Base-by-base conservation (phyloP, 2,888 invertebrate species). In the Drosophila kuntzei region DNA sequence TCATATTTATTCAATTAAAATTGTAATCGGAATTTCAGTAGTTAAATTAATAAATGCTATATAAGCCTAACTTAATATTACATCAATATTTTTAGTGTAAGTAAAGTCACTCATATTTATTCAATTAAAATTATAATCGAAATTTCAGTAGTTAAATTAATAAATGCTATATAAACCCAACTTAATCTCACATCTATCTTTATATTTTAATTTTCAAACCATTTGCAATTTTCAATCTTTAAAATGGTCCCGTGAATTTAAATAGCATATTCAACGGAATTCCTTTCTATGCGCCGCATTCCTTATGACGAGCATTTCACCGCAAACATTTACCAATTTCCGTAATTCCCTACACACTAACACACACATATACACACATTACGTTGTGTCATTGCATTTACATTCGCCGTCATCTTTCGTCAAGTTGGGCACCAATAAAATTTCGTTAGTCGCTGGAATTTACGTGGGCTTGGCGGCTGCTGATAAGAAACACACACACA, bases 341-440 rank as follows among this genome's bases (percentile, higher is more conserved):
- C 57, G 34, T 37, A 68, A 54, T 47, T 36, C 20, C 20, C 32
- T 22, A 37, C 11, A 32, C 29, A 25, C 37, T 14, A 25, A 34
- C 20, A 39, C n/a, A 36, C 47, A 25, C 34, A 53, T 18, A 51
- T 34, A 32, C 8, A 14, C 7, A 64, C 37, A 54, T 34, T 27
- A 54, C 27, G 12, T 36, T 22, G 51, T 53, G 41, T 58, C 43
- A 63, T 53, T 53, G 47, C 65, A 64, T 50, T 44, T 22, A 49
- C 59, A 74, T 71, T 71, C 57, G 59, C 67, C 41, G 55, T 76
- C 77, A 76, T 77, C 62, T 74, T 70, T 75, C 71, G 64, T 77
- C 65, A 76, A 71, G 63, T 61, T 64, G 55, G 63, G 63, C 74
- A 71, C 66, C 71, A 77, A 76, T 84, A 65, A 69, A 76, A 79